Base-by-base conservation (phyloP, 1,140 invertebrate species). In the Hydropsyche tenuis region DNA sequence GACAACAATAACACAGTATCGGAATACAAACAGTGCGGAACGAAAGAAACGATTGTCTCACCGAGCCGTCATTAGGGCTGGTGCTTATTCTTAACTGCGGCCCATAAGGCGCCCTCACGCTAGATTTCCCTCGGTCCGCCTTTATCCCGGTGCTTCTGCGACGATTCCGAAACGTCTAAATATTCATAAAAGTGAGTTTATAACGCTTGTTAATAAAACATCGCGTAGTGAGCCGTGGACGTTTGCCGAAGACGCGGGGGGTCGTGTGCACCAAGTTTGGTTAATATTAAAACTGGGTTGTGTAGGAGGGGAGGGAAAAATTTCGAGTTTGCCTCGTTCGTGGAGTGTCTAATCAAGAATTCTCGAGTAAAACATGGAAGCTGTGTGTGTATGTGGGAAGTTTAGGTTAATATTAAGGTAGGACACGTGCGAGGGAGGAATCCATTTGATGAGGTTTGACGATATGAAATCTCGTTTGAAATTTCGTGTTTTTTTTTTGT, bases 1-100 rank as follows among this genome's bases (percentile, higher is more conserved):
- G 9, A 37, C 30, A 9, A 9, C 30, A 37, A 37, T 37, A 37
- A 37, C 30, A 53, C 20, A 60, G 22, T 60, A 60, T 12, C 23
- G 23, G 23, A 60, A 60, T 60, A 60, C 25, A 60, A 60, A 60
- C 23, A 25, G 56, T 11, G 30, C 6, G 11, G 30, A 65, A 42
- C 7, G 30, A n/a, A 23, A 65, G 30, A 45, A 45, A 42, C 30
- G 37, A 65, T 65, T 18, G 63, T 65, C 63, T 65, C 20, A 11
- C 63, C 23, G 18, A 65, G 30, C n/a, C 42, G 43, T 65, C 63
- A 43, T 65, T 65, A 43, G 20, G 30, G 30, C 43, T 16, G 63
- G 63, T 18, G 43, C 42, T 65, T 45, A 65, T 42, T 45, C n/a
- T 65, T 65, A 65, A 65, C 63, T 65, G 63, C 63, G 2, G 9